A percentile compares a stretch with the other conserved stretches of the same genome.
phyloP scores from a whole-genome alignment of 2,888 invertebrate genomes.

The Idaea dimidiata region DNA sequence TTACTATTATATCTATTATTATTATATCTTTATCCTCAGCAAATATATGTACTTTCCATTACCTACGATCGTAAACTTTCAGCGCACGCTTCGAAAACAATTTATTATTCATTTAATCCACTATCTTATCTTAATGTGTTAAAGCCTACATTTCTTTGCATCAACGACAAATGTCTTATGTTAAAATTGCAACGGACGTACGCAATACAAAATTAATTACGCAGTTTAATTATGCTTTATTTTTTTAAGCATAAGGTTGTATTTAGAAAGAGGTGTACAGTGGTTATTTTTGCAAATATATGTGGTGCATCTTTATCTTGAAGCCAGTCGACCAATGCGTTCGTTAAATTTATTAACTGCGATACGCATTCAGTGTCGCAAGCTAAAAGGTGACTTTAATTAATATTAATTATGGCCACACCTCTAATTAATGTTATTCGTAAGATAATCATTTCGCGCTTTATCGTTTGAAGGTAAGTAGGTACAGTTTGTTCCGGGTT shows the following conservation, averaged over 20 bases:
- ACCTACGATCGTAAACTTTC: constrained; percentile 42
- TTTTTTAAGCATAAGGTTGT: constrained; percentile 25
- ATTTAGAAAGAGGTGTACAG: constrained; percentile 19
- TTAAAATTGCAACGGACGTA: constrained; percentile 42
- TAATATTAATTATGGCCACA: constrained; percentile 80
- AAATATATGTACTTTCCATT: constrained; percentile 30
- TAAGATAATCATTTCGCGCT: constrained; percentile 64
- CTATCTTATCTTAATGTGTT: constrained; percentile 48
- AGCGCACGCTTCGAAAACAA: constrained; percentile 34
- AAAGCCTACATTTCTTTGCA: constrained; percentile 51
- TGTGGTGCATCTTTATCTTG: constrained; percentile 72
- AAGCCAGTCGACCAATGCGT: constrained; percentile 68
- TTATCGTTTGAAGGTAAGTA: constrained; percentile 14
- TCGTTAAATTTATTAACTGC: constrained; percentile 78
- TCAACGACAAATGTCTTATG: constrained; percentile 41
- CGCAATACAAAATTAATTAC: constrained; percentile 29
- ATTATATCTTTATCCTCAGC: constrained; percentile 27
- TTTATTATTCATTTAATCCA: constrained; percentile 35
- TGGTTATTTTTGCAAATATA: constrained; percentile 37
- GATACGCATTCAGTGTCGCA: constrained; percentile 78
- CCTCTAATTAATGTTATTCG: constrained; percentile 79
- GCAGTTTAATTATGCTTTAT: constrained; percentile 23
- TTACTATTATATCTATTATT: constrained; percentile 26
- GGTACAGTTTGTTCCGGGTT: not conserved
- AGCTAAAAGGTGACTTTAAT: constrained; percentile 78